Conservation (phyloP, 2,797 vertebrate genomes). For the Gouania willdenowi region DNA sequence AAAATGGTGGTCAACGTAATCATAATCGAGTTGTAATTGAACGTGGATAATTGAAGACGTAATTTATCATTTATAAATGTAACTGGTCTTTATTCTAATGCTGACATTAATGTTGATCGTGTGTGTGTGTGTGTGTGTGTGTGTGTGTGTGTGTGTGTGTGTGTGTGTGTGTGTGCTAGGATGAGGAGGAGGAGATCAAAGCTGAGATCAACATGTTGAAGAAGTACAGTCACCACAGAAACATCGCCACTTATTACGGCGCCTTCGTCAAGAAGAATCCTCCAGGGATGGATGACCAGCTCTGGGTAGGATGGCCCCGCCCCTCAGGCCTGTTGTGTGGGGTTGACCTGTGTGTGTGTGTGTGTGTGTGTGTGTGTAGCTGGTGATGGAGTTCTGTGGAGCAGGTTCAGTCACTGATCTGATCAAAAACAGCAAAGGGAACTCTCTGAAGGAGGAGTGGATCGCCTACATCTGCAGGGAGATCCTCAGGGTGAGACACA, state of each 20-base stretch:
- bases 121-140: too few species aligned
- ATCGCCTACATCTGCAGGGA: constrained; percentile 96
- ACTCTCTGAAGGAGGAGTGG: constrained; percentile 96
- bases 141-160: too few species aligned
- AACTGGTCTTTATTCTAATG: too few species aligned
- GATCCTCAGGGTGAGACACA: constrained; percentile 85
- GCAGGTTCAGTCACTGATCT: constrained; percentile 94
- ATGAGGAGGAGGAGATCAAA: constrained; percentile 99
- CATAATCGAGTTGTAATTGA: too few species aligned
- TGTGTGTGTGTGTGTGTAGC: constrained; percentile 54
- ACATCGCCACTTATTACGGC: constrained; percentile 97
- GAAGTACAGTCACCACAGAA: constrained; percentile 97
- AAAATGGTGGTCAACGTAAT: too few species aligned
- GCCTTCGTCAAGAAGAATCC: constrained; percentile 98
- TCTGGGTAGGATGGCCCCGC: constrained; percentile 87
- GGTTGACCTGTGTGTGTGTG: too few species aligned
- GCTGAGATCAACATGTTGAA: constrained; percentile 99
- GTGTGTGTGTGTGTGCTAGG: constrained; percentile 62
- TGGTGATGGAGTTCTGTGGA: constrained; percentile 99
- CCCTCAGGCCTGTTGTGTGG: too few species aligned
- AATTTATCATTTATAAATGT: too few species aligned
- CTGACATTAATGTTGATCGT: too few species aligned
- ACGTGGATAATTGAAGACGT: too few species aligned
- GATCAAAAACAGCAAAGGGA: constrained; percentile 98
- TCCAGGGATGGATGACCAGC: constrained; percentile 94